Evolutionary conservation across 2,797 vertebrate species (phyloP), one percentile per base, ranked within the genome.

Genomic region (Gorsachius magnificus): DNA sequence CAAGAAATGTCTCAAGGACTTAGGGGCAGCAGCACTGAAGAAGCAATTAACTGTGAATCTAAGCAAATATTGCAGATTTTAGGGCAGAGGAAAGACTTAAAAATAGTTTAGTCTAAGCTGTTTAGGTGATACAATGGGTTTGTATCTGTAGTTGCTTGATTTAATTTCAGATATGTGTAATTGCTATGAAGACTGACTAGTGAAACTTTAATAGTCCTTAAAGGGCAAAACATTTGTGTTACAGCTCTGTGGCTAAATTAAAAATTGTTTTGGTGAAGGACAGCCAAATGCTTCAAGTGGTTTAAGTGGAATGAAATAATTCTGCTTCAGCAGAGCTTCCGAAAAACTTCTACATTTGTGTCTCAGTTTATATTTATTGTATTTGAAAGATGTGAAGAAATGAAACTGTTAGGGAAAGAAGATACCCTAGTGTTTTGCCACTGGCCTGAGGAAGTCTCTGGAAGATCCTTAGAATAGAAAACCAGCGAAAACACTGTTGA

Each of bases 161-260:
- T 96, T 97, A 92, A 89, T 84, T 97, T 95, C 87, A 96, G 88
- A 92, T 96, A 96, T 9, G 10, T 83, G 63, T 86, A 84, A 94
- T 75, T 87, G 65, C 18, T 82, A 36, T 78, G 57, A 97, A 87
- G 83, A 84, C 86, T 41, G 72, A 92, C 64, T 77, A 89, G 81
- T 83, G 51, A 96, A 90, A 90, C 43, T 89, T 91, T 33, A 41
- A 16, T 75, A 64, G 25, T 64, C 92, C 61, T 83, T 86, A 87
- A 94, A 72, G 45, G 33, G 22, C 9, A 93, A 93, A 87, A 61
- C 17, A 46, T 96, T 88, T 93, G 51, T 63, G n/a, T 89, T 92
- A 58, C 76, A 93, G 29, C 56, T 76, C n/a, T 90, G 31, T 77
- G 77, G 70, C 29, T 82, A 84, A 94, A 92, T 93, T 90, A 92